These are phyloP conservation scores for Cryptotis parvus DNA, from an alignment of 2,113 vertebrate species.

Conservation along the genomic window DNA sequence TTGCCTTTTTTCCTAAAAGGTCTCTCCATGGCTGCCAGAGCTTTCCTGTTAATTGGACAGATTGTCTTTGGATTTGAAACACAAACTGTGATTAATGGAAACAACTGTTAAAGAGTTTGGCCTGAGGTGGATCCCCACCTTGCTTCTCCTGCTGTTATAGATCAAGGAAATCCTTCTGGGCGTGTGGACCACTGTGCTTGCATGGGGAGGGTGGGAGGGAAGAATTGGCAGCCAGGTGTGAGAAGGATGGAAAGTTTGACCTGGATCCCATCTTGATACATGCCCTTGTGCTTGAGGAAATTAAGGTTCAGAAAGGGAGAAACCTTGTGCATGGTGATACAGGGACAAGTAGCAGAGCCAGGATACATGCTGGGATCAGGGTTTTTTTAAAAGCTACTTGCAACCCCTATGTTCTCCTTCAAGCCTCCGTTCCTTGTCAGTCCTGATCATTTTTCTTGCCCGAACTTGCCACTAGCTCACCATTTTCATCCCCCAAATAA, in stretches of 20 bases:
- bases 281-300: neutral
- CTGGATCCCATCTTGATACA: neutral
- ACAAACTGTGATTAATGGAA: slow-evolving; percentile 89
- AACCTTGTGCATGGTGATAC: neutral
- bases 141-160: slow-evolving; percentile 61
- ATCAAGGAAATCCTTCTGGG: neutral
- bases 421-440: neutral
- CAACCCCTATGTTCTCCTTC: neutral
- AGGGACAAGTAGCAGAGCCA: neutral
- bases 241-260: neutral
- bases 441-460: neutral
- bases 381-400: neutral
- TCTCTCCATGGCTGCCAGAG: slow-evolving; percentile 76
- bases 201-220: neutral
- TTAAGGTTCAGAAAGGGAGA: neutral
- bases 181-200: neutral
- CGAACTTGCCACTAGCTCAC: neutral
- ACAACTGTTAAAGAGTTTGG: slow-evolving; percentile 82
- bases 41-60: slow-evolving; percentile 90
- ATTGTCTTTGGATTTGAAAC: slow-evolving; percentile 88
- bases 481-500: neutral
- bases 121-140: slow-evolving; percentile 79
- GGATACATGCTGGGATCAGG: neutral
- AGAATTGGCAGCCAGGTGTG: neutral
- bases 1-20: slow-evolving; percentile 78